Percentiles rank a stretch among this genome's conserved stretches.
These are phyloP conservation scores for Toxostoma redivivum DNA, from an alignment of 2,113 vertebrate genomes.

Conservation along the genomic window DNA sequence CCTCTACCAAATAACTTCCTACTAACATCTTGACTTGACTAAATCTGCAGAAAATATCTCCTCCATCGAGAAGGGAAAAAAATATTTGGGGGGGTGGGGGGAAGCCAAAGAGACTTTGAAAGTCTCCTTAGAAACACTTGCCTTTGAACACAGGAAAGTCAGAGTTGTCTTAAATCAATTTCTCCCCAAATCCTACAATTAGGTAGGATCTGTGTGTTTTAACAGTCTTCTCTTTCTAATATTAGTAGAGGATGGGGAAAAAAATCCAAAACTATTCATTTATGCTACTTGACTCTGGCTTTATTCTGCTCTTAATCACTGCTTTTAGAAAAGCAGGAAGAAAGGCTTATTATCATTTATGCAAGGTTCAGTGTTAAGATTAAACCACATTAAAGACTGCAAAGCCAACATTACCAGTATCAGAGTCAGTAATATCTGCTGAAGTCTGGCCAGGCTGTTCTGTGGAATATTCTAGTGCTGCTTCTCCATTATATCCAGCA, in stretches of 20 bases:
- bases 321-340: neutral
- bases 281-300: neutral
- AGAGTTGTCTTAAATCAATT: neutral
- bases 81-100: rapidly evolving
- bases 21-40: neutral
- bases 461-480: neutral
- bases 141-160: neutral
- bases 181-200: neutral
- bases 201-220: neutral
- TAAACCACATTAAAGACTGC: neutral
- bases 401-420: neutral
- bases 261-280: neutral
- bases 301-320: neutral
- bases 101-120: neutral
- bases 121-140: neutral
- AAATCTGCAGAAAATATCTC: neutral
- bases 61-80: neutral
- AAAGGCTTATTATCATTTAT: neutral
- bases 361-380: neutral
- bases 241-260: neutral
- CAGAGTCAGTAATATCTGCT: neutral
- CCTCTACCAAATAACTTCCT: neutral
- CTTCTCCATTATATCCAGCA: neutral
- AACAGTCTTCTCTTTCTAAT: neutral
- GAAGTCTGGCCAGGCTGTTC: neutral